Percentiles rank a stretch among this genome's conserved stretches.
Evolutionary conservation across 2,113 vertebrate species (phyloP).

Genomic region (Hemichromis elongatus): DNA sequence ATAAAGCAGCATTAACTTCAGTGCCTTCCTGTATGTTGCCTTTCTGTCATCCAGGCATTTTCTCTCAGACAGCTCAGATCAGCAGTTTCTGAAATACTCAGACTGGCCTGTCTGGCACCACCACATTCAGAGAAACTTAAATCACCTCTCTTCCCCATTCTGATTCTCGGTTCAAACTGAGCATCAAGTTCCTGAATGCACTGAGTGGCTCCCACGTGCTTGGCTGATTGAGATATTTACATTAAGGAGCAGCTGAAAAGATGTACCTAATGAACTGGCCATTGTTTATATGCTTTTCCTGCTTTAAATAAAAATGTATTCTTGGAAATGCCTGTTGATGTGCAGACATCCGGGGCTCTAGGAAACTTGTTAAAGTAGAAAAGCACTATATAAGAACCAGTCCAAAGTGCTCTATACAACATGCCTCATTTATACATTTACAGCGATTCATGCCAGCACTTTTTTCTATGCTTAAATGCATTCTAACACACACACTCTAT

Average conservation of each 20-base stretch:
- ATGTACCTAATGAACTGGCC: not conserved
- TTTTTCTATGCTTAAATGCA: too few species aligned
- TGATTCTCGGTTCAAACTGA: not conserved
- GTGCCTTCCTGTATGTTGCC: not conserved
- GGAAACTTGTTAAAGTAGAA: not conserved
- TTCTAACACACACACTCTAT: not conserved
- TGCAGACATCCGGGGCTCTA: rapidly evolving
- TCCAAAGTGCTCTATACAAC: not conserved
- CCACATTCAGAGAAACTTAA: not conserved
- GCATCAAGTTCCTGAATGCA: not conserved
- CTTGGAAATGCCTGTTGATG: not conserved
- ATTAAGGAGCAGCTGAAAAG: not conserved
- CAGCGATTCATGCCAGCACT: not conserved
- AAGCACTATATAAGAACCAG: not conserved
- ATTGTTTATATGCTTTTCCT: not conserved
- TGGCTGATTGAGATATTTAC: not conserved
- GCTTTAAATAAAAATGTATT: not conserved
- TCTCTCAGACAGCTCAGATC: not conserved
- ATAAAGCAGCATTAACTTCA: not conserved
- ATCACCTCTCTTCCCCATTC: rapidly evolving
- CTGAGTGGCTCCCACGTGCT: not conserved
- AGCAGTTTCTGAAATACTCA: not conserved
- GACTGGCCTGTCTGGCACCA: not conserved
- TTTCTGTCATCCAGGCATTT: not conserved
- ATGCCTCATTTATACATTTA: not conserved